phyloP scores from a whole-genome alignment of 2,113 vertebrate genomes.

The Hassar affinis region DNA sequence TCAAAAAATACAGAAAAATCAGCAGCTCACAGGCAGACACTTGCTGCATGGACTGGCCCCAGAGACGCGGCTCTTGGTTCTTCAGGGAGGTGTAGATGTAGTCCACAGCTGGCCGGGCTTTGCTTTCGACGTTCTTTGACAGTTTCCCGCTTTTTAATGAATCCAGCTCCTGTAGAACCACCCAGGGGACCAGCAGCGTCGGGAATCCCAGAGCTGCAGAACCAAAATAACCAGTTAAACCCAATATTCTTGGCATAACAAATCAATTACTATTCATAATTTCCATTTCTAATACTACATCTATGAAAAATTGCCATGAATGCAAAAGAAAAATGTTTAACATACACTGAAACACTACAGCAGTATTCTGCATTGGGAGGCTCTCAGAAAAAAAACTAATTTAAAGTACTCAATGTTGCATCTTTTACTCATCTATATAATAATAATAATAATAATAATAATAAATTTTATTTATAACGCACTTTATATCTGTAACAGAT shows the following conservation, averaged over 20 bases:
- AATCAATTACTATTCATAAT: no score
- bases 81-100: conserved; percentile 84
- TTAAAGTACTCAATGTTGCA: no score
- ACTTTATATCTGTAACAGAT: no score
- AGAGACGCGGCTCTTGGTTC: conserved; percentile 76
- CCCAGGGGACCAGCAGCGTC: conserved; percentile 88
- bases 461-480: no score
- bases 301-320: no score
- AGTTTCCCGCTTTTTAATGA: conserved; percentile 82
- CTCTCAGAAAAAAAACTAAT: no score
- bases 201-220: conserved; percentile 75
- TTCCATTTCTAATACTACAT: no score
- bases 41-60: conserved; percentile 95
- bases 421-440: no score
- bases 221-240: background rate
- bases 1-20: background rate
- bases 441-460: no score
- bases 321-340: no score
- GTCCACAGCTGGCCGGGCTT: conserved; percentile 84
- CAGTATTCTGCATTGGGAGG: no score
- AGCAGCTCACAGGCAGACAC: conserved; percentile 80
- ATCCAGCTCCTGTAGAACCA: conserved; percentile 91
- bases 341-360: no score
- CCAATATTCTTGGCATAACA: background rate
- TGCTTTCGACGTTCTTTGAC: conserved; percentile 74